Evolutionary conservation across 2,888 invertebrate genomes (phyloP), one percentile per base, ranked within the genome.

Genomic region (Scaptodrosophila latifasciaeformis): DNA sequence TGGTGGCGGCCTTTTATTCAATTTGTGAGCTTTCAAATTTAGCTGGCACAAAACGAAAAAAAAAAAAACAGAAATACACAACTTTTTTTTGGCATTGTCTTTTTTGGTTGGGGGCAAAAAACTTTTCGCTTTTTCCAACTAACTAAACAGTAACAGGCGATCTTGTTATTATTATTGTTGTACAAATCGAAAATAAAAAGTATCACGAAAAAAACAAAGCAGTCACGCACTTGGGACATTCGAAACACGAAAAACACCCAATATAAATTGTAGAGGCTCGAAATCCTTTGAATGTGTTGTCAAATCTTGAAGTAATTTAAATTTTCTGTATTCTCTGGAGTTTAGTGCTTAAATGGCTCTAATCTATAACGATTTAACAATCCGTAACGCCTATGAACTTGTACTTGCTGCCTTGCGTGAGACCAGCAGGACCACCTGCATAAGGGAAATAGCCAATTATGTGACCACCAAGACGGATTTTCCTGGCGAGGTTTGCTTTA

Each of bases 21-120:
- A 75, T 70, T 70, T 74, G 70, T 51, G 62, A 54, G 65, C 51
- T 67, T 50, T 70, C 68, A 70, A 70, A 70, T 70, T 62, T 68
- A 55, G 47, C 39, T n/a, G n/a, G n/a, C n/a, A 59, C 59, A 60
- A 57, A 42, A 49, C n/a, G n/a, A n/a, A n/a, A n/a, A n/a, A n/a
- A n/a, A n/a, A n/a, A n/a, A n/a, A n/a, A n/a, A n/a, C n/a, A n/a
- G n/a, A n/a, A n/a, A n/a, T n/a, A n/a, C n/a, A n/a, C n/a, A 58
- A 49, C 30, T 49, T 49, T 49, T 21, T 27, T 10, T 24, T 47
- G 35, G n/a, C n/a, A n/a, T n/a, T n/a, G n/a, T n/a, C n/a, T n/a
- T n/a, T n/a, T n/a, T n/a, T n/a, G n/a, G n/a, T n/a, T n/a, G 9
- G 5, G 6, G 12, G 2, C n/a, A 5, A 7, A 5, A 30, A 0